phyloP scores from a whole-genome alignment of 64 coral and sea anemone genomes.

The Pocillopora verrucosa region DNA sequence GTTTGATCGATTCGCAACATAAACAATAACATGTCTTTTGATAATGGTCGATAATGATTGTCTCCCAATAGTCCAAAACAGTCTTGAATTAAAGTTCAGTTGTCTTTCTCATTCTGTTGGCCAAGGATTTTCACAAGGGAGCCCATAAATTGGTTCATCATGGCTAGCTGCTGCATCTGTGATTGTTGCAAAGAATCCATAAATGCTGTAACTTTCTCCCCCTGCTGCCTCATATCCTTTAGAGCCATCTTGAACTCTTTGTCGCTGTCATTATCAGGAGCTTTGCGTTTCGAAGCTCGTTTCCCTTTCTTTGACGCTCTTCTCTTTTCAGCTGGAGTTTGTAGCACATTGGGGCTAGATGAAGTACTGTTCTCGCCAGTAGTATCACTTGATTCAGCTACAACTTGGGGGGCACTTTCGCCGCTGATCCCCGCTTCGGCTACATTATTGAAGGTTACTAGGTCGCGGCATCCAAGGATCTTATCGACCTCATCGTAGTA shows the following conservation, averaged over 20 bases:
- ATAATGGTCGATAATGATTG: not conserved
- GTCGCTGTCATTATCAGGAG: conserved; percentile 5
- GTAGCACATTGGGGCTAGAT: not conserved
- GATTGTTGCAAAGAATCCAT: conserved; percentile 18
- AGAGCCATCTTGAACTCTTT: conserved; percentile 1
- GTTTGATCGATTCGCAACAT: conserved; percentile 7
- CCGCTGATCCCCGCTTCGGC: conserved; percentile 41
- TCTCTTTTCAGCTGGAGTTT: conserved; percentile 6
- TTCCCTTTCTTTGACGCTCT: conserved; percentile 5
- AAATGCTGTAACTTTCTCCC: not conserved
- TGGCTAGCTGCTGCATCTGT: conserved; percentile 24
- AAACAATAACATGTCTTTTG: conserved; percentile 7
- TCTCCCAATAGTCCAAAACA: not conserved
- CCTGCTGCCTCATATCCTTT: not conserved
- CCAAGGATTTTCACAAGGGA: conserved; percentile 29
- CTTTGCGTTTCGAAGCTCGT: conserved; percentile 5
- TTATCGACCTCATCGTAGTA: conserved; percentile 59
- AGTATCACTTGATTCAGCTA: conserved; percentile 23
- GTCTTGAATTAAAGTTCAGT: conserved; percentile 30
- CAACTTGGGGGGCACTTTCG: conserved; percentile 24
- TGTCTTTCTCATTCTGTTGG: conserved; percentile 26
- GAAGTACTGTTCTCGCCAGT: conserved; percentile 5
- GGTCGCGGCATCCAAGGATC: conserved; percentile 56
- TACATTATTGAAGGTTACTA: conserved; percentile 57
- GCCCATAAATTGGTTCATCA: conserved; percentile 34